Base-by-base conservation (phyloP, 2,113 vertebrate genomes). In the Petrocephalus microphthalmus region DNA sequence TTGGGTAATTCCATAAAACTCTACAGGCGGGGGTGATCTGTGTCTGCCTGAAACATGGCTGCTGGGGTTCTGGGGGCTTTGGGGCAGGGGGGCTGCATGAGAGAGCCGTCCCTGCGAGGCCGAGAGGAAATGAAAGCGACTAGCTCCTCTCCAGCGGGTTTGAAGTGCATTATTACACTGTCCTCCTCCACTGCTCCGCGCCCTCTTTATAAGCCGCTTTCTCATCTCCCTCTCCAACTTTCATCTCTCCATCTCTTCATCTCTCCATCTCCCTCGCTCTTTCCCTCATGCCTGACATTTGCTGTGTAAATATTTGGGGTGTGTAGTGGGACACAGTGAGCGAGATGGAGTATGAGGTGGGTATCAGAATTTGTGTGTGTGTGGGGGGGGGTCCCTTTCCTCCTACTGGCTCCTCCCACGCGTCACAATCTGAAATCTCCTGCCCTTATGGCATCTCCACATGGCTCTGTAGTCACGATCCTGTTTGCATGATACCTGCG, bases 231-330 rank as follows among this genome's bases (percentile, higher is more conserved):
- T 13, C 60, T 67, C n/a, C 60, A 19, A 25, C 53, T 57, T 42
- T 42, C 42, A 42, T 42, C 60, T 13, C n/a, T 67, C n/a, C 60
- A 19, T 47, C 53, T 57, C 52, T 42, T 2, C 29, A 47, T 84
- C 60, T 64, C 57, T 7, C 57, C 25, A 13, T 86, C 85, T 37
- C 29, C 20, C 22, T 87, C 56, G 8, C 4, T 85, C 33, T 64
- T 1, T 33, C 64, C 42, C 22, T 45, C 42, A 25, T 71, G 42
- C 60, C 85, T 87, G 57, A 51, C 60, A 71, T 74, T 74, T 29
- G 47, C 47, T 53, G n/a, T 78, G 86, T 87, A 71, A 87, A 74
- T 87, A 52, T 87, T 87, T 87, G 86, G 42, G 47, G 45, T 87
- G 25, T 29, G 19, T 51, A 71, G 42, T 52, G 11, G n/a, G 85